Conservation (phyloP, 2,113 vertebrate genomes). For the Prionailurus viverrinus region DNA sequence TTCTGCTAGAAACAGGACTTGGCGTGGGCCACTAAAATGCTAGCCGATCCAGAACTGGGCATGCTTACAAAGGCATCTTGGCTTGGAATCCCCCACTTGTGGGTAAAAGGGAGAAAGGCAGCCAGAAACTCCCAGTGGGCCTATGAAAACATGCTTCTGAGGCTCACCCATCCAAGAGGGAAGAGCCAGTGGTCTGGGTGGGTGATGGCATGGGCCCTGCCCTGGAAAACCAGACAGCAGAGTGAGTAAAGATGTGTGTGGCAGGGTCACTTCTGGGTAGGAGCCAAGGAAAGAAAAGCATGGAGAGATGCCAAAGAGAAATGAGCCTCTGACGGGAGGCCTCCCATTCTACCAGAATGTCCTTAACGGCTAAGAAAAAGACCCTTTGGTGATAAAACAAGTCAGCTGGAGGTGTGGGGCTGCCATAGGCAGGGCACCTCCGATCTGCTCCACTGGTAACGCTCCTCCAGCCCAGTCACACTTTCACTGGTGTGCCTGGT, state of each 20-base stretch:
- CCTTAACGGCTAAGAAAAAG: background rate
- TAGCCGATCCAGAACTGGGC: background rate
- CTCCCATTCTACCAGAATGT: background rate
- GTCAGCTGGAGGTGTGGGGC: background rate
- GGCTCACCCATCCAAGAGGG: background rate
- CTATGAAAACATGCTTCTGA: background rate
- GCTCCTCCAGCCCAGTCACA: background rate
- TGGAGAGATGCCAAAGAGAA: background rate
- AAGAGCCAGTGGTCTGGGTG: background rate
- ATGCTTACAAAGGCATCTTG: background rate
- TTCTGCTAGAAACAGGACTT: background rate
- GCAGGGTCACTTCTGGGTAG: background rate
- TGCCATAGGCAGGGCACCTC: background rate
- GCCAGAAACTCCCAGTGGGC: background rate
- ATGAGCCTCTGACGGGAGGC: background rate
- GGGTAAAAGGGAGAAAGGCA: background rate
- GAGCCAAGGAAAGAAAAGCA: background rate
- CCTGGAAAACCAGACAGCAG: background rate
- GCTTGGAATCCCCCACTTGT: background rate
- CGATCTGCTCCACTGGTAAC: background rate
- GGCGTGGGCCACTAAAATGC: background rate
- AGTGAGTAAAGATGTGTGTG: background rate
- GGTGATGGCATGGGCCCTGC: background rate
- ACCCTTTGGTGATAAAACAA: background rate
- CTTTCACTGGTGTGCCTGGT: background rate